These are phyloP conservation scores for Notothenia coriiceps DNA, from an alignment of 2,113 vertebrate species.

Conservation along the genomic window DNA sequence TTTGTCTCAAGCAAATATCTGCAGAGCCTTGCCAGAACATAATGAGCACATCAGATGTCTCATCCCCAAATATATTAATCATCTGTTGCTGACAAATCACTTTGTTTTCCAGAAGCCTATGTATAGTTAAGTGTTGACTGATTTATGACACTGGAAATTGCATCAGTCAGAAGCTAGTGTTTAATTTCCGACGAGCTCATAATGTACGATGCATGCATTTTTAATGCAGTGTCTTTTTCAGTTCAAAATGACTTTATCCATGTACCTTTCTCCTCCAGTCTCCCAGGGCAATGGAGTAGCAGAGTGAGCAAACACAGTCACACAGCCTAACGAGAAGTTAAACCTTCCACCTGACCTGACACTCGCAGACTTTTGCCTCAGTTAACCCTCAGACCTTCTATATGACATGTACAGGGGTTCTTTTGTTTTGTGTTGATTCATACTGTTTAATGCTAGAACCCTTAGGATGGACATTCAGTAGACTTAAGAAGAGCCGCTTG, in stretches of 20 bases:
- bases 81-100: conserved; percentile 8
- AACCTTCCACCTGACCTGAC: neutral
- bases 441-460: neutral
- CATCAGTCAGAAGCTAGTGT: neutral
- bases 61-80: conserved; percentile 18
- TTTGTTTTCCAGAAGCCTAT: conserved; percentile 2
- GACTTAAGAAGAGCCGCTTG: neutral
- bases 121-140: neutral
- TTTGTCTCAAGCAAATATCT: conserved; percentile 15
- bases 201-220: neutral
- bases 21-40: neutral
- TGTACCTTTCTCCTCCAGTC: neutral
- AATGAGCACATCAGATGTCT: neutral
- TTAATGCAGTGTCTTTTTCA: neutral
- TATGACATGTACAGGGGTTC: neutral
- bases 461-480: conserved; percentile 7
- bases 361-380: neutral
- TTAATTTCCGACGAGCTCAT: neutral
- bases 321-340: neutral
- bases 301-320: neutral
- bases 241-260: neutral
- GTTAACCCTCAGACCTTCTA: neutral
- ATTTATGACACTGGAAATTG: neutral
- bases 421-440: conserved; percentile 13
- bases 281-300: neutral